These are phyloP conservation scores for Acipenser transmontanus DNA, from an alignment of 2,797 vertebrate genomes.

Conservation along the genomic window DNA sequence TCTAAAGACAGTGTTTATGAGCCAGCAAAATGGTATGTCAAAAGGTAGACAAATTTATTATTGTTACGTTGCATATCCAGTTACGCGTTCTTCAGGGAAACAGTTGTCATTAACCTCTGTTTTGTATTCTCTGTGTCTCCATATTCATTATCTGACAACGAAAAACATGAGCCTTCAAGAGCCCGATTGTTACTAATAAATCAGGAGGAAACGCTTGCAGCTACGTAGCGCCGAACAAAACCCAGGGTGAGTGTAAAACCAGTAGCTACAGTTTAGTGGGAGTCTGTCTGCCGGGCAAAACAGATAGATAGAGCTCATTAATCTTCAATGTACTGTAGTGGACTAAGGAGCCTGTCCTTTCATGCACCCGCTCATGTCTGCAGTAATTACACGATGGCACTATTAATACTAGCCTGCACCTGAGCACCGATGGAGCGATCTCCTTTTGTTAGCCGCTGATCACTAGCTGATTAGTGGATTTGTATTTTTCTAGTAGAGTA, in stretches of 20 bases:
- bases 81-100: neutral
- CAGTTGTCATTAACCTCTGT: too few relatives aligned
- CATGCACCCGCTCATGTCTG: constrained; percentile 64
- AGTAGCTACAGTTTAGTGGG: too few relatives aligned
- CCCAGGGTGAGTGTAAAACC: too few relatives aligned
- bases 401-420: constrained; percentile 68
- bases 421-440: constrained; percentile 60
- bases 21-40: neutral
- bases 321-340: constrained; percentile 57
- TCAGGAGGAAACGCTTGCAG: too few relatives aligned
- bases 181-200: too few relatives aligned
- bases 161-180: too few relatives aligned
- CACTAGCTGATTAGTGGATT: constrained; percentile 71
- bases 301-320: constrained; percentile 56
- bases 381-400: constrained; percentile 73
- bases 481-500: constrained; percentile 63
- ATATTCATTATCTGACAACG: too few relatives aligned
- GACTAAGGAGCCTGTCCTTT: constrained; percentile 65
- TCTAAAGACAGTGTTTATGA: neutral
- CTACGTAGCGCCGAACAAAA: too few relatives aligned
- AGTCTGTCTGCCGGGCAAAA: neutral
- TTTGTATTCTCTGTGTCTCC: too few relatives aligned
- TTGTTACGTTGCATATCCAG: neutral
- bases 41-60: constrained; percentile 9
- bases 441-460: constrained; percentile 71